These are phyloP conservation scores for Pachydiplax longipennis DNA, from an alignment of 2,888 invertebrate genomes.

Conservation along the genomic window DNA sequence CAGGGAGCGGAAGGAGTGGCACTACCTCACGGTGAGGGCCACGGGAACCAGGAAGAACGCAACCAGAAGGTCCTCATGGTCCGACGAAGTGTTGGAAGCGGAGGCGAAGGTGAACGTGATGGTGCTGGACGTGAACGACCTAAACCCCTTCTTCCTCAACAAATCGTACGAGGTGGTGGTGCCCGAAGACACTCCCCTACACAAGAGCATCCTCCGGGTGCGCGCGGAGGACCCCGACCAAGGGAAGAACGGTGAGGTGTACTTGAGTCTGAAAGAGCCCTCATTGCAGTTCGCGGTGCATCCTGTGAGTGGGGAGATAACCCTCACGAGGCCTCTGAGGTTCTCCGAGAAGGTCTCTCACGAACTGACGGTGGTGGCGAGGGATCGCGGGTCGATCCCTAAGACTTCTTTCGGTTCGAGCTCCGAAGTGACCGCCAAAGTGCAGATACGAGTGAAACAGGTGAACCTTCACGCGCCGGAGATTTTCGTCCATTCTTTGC, in stretches of 20 bases:
- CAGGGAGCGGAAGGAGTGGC: slow-evolving; percentile 87
- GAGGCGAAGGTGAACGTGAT: slow-evolving; percentile 75
- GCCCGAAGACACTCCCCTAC: slow-evolving; percentile 85
- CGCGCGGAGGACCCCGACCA: slow-evolving; percentile 95
- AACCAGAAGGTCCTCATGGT: slow-evolving; percentile 53
- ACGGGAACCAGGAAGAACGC: slow-evolving; percentile 56
- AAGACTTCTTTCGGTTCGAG: slow-evolving; percentile 61
- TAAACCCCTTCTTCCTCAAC: slow-evolving; percentile 92
- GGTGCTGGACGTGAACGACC: slow-evolving; percentile 86
- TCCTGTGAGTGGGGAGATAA: slow-evolving; percentile 88
- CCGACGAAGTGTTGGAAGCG: slow-evolving; percentile 69
- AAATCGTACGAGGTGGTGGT: slow-evolving; percentile 87
- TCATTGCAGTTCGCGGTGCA: slow-evolving; percentile 91
- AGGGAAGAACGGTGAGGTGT: slow-evolving; percentile 95
- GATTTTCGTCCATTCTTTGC: slow-evolving; percentile 79
- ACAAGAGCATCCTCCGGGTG: slow-evolving; percentile 80
- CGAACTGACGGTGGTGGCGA: slow-evolving; percentile 81
- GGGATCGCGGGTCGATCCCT: slow-evolving; percentile 79
- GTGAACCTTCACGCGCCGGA: slow-evolving; percentile 89
- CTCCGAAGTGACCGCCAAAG: slow-evolving; percentile 74
- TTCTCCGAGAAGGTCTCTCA: slow-evolving; percentile 75
- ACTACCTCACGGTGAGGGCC: slow-evolving; percentile 79
- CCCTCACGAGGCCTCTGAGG: slow-evolving; percentile 78
- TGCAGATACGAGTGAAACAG: slow-evolving; percentile 78
- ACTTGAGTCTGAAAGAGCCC: slow-evolving; percentile 86